Conservation (phyloP, 1,140 invertebrate species). For the Camponotus floridanus region DNA sequence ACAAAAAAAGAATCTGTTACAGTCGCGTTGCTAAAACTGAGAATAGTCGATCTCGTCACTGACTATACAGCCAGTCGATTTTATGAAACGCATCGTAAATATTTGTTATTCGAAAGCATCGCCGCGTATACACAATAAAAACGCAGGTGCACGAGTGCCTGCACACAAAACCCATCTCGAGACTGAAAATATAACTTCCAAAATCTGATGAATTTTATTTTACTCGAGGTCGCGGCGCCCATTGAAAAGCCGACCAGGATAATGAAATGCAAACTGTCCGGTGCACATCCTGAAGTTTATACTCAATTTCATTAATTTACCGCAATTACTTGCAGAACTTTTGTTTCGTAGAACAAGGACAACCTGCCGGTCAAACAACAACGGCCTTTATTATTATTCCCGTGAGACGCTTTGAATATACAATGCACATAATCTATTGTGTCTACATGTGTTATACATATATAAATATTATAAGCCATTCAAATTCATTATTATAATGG, state of each 20-base stretch:
- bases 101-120: constrained; percentile 52
- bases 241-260: constrained; percentile 39
- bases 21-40: constrained; percentile 3
- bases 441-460: constrained; percentile 37
- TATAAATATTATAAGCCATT: constrained; percentile 29
- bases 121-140: constrained; percentile 38
- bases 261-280: constrained; percentile 61
- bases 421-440: neutral
- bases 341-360: constrained; percentile 44
- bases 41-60: constrained; percentile 18
- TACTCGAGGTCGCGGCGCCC: constrained; percentile 5
- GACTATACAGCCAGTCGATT: constrained; percentile 30
- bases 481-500: constrained; percentile 1
- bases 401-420: too few relatives aligned
- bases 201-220: constrained; percentile 66
- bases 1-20: constrained; percentile 48
- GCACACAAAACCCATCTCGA: neutral
- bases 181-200: constrained; percentile 12
- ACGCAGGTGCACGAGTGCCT: constrained; percentile 4
- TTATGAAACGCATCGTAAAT: constrained; percentile 55
- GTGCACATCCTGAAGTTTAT: constrained; percentile 47
- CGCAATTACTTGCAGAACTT: constrained; percentile 59
- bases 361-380: constrained; percentile 50
- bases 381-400: constrained; percentile 35
- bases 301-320: constrained; percentile 59